Conservation (phyloP, 2,888 invertebrate species). For the Drosophila helvetica region DNA sequence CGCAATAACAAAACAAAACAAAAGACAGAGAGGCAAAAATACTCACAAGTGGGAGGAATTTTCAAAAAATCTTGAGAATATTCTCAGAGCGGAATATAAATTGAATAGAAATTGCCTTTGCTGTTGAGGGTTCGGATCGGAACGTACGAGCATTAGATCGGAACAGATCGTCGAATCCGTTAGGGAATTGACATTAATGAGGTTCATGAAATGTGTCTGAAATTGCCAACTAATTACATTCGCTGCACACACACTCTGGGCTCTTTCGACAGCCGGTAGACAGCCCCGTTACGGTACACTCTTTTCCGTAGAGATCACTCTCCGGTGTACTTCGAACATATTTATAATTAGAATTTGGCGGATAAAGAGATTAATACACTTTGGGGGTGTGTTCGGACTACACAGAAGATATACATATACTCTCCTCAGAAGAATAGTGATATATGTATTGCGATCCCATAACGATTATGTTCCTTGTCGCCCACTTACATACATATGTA, state of each 20-base stretch:
- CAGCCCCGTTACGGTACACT: neutral
- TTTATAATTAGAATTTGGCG: conserved; percentile 26
- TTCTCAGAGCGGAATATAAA: conserved; percentile 46
- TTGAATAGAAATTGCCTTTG: conserved; percentile 37
- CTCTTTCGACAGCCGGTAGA: neutral
- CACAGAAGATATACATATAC: neutral
- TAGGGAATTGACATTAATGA: conserved; percentile 65
- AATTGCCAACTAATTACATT: conserved; percentile 53
- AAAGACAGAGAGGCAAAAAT: conserved; percentile 37
- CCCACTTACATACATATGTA: conserved; percentile 1
- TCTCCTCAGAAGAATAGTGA: neutral
- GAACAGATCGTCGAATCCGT: conserved; percentile 33
- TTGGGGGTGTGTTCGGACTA: conserved; percentile 33
- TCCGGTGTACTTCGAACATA: conserved; percentile 40
- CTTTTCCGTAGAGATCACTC: conserved; percentile 10
- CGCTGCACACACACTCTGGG: conserved; percentile 3
- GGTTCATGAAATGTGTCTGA: conserved; percentile 59
- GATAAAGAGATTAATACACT: conserved; percentile 4
- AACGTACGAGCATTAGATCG: conserved; percentile 2
- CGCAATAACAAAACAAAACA: conserved; percentile 59
- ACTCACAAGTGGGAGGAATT: conserved; percentile 24
- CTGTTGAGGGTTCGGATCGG: conserved; percentile 25
- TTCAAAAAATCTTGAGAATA: conserved; percentile 40
- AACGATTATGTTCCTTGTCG: conserved; percentile 10
- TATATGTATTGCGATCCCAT: neutral